Conservation (phyloP, 2,888 invertebrate species). For the Acrobasis suavella region DNA sequence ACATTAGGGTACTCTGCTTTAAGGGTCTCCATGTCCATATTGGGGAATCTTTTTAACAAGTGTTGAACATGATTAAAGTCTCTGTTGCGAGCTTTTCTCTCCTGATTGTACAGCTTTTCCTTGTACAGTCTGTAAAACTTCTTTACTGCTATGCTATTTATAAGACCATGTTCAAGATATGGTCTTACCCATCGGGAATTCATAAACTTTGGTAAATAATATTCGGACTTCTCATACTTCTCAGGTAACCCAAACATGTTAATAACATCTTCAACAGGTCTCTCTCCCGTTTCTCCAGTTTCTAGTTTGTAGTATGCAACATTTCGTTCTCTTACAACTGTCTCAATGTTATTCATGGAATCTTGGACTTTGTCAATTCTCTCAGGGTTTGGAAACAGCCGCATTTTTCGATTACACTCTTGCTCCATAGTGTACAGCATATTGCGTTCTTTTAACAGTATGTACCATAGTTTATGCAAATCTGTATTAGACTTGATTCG, state of each 20-base stretch:
- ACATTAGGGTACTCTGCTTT: slow-evolving; percentile 89
- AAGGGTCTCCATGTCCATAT: slow-evolving; percentile 87
- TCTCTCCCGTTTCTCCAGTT: slow-evolving; percentile 92
- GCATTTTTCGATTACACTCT: slow-evolving; percentile 85
- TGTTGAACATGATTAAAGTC: slow-evolving; percentile 86
- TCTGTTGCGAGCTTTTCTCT: slow-evolving; percentile 83
- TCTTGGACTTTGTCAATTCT: slow-evolving; percentile 96
- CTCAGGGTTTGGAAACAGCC: slow-evolving; percentile 94
- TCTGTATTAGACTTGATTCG: slow-evolving; percentile 97
- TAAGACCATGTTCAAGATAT: slow-evolving; percentile 77
- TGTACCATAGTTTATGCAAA: slow-evolving; percentile 97
- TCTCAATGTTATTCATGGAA: slow-evolving; percentile 96
- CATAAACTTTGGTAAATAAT: slow-evolving; percentile 85
- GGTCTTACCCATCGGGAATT: slow-evolving; percentile 85
- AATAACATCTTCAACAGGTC: slow-evolving; percentile 83
- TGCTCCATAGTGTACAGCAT: slow-evolving; percentile 98
- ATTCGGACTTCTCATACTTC: slow-evolving; percentile 82
- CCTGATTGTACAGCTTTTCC: slow-evolving; percentile 84
- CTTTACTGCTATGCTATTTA: slow-evolving; percentile 82
- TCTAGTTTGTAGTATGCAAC: slow-evolving; percentile 94
- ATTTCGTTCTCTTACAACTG: slow-evolving; percentile 95
- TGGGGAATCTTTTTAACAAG: slow-evolving; percentile 88
- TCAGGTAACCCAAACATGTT: slow-evolving; percentile 84
- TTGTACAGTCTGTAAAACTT: slow-evolving; percentile 81
- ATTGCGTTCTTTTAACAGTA: slow-evolving; percentile 96